phyloP scores from a whole-genome alignment of 1,140 invertebrate genomes.

The Parasteatoda tepidariorum region DNA sequence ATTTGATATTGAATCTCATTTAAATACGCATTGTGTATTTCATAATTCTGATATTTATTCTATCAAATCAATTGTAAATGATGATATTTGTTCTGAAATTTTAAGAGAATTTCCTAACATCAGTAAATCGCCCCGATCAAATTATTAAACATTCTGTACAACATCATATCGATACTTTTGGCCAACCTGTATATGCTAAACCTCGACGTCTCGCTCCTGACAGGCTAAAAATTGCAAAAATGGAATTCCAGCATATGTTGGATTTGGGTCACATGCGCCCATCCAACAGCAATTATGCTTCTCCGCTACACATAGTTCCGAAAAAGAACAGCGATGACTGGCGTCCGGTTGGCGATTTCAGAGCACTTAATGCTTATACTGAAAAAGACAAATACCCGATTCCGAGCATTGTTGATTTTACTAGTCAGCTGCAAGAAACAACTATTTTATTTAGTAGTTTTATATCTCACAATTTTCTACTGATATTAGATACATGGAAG shows the following conservation, averaged over 20 bases:
- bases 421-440: no score
- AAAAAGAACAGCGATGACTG: conserved; percentile 62
- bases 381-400: conserved; percentile 63
- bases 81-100: background rate
- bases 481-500: conserved; percentile 66
- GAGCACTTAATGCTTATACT: conserved; percentile 64
- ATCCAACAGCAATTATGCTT: conserved; percentile 52
- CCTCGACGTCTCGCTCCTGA: conserved; percentile 46
- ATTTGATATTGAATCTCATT: conserved; percentile 7
- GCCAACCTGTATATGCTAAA: conserved; percentile 23
- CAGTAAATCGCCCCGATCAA: background rate
- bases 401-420: conserved; percentile 63
- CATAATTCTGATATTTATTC: background rate
- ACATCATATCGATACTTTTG: conserved; percentile 57
- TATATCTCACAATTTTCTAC: conserved; percentile 68
- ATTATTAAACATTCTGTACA: conserved; percentile 32
- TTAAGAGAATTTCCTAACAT: conserved; percentile 33
- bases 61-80: background rate
- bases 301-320: conserved; percentile 64
- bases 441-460: no score
- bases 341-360: conserved; percentile 64
- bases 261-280: conserved; percentile 49
- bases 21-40: background rate
- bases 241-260: conserved; percentile 45
- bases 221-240: conserved; percentile 41